A percentile compares a stretch with the other conserved stretches of the same genome.
phyloP scores from a whole-genome alignment of 2,797 vertebrate genomes.

The Lutjanus argentimaculatus region DNA sequence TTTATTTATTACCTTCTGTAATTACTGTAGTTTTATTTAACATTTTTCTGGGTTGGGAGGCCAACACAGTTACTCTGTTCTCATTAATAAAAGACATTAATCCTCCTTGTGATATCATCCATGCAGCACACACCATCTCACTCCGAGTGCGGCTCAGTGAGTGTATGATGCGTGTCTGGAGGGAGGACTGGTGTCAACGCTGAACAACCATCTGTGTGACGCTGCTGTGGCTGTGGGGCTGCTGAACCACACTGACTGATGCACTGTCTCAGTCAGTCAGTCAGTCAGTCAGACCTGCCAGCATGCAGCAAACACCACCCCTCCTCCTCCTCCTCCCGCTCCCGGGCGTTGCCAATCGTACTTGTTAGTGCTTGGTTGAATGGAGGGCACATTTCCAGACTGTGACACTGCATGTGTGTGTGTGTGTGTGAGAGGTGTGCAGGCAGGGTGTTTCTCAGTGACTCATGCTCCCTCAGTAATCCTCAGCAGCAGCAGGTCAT shows the following conservation, averaged over 20 bases:
- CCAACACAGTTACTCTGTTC: not conserved
- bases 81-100: conserved; percentile 13
- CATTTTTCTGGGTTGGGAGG: too few relatives aligned
- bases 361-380: conserved; percentile 48
- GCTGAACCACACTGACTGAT: conserved; percentile 36
- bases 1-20: too few relatives aligned
- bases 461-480: conserved; percentile 62
- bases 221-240: conserved; percentile 41
- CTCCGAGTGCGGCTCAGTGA: conserved; percentile 30
- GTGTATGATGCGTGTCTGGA: conserved; percentile 61
- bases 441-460: conserved; percentile 61
- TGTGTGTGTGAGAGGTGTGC: conserved; percentile 33
- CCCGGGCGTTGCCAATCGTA: conserved; percentile 33
- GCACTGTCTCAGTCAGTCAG: conserved; percentile 39
- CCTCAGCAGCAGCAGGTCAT: conserved; percentile 43
- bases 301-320: conserved; percentile 19
- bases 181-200: conserved; percentile 64
- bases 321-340: not conserved
- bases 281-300: conserved; percentile 33
- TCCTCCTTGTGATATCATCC: not conserved
- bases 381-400: conserved; percentile 51
- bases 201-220: conserved; percentile 62
- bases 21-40: not conserved
- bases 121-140: conserved; percentile 1
- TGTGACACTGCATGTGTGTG: conserved; percentile 31